A percentile compares a stretch with the other conserved stretches of the same genome.
Evolutionary conservation across 2,797 vertebrate species (phyloP).

Genomic region (Miichthys miiuy): DNA sequence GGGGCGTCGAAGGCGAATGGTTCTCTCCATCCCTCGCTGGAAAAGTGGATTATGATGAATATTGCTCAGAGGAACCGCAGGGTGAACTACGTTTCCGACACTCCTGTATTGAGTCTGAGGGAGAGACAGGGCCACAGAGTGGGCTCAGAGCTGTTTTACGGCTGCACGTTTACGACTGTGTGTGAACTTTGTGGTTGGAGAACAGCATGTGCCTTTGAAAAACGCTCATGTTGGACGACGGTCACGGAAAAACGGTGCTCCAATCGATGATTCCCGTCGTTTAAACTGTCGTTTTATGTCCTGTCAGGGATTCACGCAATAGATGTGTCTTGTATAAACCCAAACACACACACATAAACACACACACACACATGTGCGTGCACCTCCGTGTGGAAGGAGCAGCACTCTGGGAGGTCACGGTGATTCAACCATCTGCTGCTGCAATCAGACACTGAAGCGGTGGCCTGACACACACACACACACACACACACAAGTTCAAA

Average conservation of each 20-base stretch:
- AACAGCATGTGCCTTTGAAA: slow-evolving; percentile 66
- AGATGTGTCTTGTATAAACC: slow-evolving; percentile 50
- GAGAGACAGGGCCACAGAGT: slow-evolving; percentile 58
- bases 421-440: slow-evolving; percentile 86
- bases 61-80: slow-evolving; percentile 61
- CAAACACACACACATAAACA: slow-evolving; percentile 38
- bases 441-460: slow-evolving; percentile 82
- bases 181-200: slow-evolving; percentile 77
- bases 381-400: slow-evolving; percentile 54
- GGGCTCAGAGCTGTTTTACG: slow-evolving; percentile 56
- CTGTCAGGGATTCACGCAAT: slow-evolving; percentile 32
- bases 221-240: slow-evolving; percentile 28
- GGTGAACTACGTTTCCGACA: slow-evolving; percentile 57
- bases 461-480: slow-evolving; percentile 50
- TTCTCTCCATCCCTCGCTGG: slow-evolving; percentile 66
- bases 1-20: slow-evolving; percentile 35
- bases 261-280: slow-evolving; percentile 39
- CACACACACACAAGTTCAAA: slow-evolving; percentile 44
- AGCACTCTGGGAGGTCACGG: slow-evolving; percentile 78
- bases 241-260: slow-evolving; percentile 32
- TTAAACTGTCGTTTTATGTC: slow-evolving; percentile 40
- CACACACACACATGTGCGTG: slow-evolving; percentile 5
- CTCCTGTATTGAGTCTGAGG: slow-evolving; percentile 28
- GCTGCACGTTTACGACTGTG: slow-evolving; percentile 69
- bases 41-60: slow-evolving; percentile 76